Conservation (phyloP, 2,797 vertebrate genomes). For the Melopsittacus undulatus region DNA sequence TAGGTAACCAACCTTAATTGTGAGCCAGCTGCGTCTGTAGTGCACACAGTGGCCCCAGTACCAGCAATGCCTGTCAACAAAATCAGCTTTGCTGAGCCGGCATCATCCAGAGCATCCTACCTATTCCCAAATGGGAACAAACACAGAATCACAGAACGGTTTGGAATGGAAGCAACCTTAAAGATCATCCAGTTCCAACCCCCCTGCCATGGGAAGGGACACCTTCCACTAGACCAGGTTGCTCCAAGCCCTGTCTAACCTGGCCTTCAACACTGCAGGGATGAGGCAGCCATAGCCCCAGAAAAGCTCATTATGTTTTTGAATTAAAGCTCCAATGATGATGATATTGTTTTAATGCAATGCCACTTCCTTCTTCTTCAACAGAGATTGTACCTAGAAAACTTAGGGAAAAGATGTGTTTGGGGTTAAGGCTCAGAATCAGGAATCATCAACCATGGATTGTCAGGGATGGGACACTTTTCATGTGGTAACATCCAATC, state of each 20-base stretch:
- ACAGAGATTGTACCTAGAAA: background rate
- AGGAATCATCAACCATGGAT: background rate
- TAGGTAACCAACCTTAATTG: conserved; percentile 34
- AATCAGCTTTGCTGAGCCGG: background rate
- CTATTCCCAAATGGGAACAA: background rate
- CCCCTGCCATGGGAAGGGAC: background rate
- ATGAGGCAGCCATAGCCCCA: background rate
- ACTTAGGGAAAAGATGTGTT: background rate
- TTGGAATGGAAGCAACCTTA: background rate
- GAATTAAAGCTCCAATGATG: background rate
- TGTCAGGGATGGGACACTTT: background rate
- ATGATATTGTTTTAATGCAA: background rate
- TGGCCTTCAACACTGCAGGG: background rate
- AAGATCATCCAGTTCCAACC: background rate
- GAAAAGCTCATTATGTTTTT: background rate
- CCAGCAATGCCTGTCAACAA: background rate
- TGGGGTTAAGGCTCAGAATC: background rate
- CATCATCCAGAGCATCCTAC: background rate
- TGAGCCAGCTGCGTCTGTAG: background rate
- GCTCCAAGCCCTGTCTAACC: background rate
- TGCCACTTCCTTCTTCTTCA: background rate
- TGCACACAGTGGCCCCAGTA: background rate
- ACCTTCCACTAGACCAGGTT: background rate
- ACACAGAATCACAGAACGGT: background rate
- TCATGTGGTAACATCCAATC: background rate